Evolutionary conservation across 1,140 invertebrate genomes (phyloP), one percentile per base, ranked within the genome.

Genomic region (Bombus sylvicola): DNA sequence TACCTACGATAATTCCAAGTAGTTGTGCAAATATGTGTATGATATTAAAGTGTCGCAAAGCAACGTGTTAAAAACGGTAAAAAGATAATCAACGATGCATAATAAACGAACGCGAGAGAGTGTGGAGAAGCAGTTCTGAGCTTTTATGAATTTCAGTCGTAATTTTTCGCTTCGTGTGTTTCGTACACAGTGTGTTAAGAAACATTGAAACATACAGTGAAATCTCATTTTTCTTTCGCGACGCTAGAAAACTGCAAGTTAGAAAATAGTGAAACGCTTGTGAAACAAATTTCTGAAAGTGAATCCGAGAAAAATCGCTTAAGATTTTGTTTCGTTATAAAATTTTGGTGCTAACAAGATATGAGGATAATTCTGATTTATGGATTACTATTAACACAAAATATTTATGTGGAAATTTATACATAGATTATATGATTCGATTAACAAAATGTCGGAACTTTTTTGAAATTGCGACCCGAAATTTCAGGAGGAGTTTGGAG

Each of bases 401-500:
- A 53, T 53, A 22, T 64, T 64, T 22, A 6, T 13, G 39, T 66
- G 59, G 1, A 13, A 28, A 25, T 66, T 43, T 28, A 22, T 68
- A 31, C 47, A n/a, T n/a, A n/a, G 13, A n/a, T 13, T 31, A 18
- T 31, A 53, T 31, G 13, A 4, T n/a, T 72, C n/a, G 18, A 31
- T 43, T 71, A 31, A 39, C 0, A 5, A 53, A 76, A 39, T 59
- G 37, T 25, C 34, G 12, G 13, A 13, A 8, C 0, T 79, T 66
- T 57, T 69, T 28, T 69, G 43, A 66, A 69, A 1, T 34, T 59
- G 64, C 18, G 15, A 88, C 4, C 80, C 74, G 71, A 57, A 57
- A 91, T 94, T 95, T 64, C 90, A 97, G 97, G 91, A 97, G 96
- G 89, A 97, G 97, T 89, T 95, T 98, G 85, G 97, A 97, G 77